These are phyloP conservation scores for Eremophila alpestris DNA, from an alignment of 2,797 vertebrate genomes.

Conservation along the genomic window DNA sequence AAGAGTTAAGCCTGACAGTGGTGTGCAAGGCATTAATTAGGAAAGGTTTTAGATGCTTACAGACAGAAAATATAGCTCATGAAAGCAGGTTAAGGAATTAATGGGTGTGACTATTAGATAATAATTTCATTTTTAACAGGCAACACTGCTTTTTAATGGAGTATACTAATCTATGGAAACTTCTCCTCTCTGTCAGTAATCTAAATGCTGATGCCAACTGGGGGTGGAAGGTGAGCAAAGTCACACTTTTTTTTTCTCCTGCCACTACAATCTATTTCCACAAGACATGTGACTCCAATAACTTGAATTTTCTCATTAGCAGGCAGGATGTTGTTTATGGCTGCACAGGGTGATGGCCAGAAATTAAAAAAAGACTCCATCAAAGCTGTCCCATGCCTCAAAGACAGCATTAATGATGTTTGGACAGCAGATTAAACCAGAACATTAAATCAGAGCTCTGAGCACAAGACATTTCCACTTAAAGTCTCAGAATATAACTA, in stretches of 20 bases:
- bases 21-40: background rate
- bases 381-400: constrained; percentile 49
- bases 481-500: constrained; percentile 17
- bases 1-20: background rate
- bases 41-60: background rate
- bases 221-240: background rate
- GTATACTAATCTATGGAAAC: background rate
- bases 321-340: constrained; percentile 44
- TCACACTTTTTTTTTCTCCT: background rate
- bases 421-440: constrained; percentile 41
- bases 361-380: constrained; percentile 40
- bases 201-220: background rate
- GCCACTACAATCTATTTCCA: background rate
- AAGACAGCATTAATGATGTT: constrained; percentile 39
- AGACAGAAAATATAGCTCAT: background rate
- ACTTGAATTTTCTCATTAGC: constrained; percentile 44
- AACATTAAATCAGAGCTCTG: constrained; percentile 51
- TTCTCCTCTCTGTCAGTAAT: background rate
- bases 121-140: background rate
- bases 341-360: background rate
- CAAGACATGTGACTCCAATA: constrained; percentile 32
- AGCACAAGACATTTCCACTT: constrained; percentile 2
- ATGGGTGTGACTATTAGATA: background rate
- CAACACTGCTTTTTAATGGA: background rate
- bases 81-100: background rate